Evolutionary conservation across 53 echinoderm and acorn worm species (phyloP).

Genomic region (Astropecten irregularis): DNA sequence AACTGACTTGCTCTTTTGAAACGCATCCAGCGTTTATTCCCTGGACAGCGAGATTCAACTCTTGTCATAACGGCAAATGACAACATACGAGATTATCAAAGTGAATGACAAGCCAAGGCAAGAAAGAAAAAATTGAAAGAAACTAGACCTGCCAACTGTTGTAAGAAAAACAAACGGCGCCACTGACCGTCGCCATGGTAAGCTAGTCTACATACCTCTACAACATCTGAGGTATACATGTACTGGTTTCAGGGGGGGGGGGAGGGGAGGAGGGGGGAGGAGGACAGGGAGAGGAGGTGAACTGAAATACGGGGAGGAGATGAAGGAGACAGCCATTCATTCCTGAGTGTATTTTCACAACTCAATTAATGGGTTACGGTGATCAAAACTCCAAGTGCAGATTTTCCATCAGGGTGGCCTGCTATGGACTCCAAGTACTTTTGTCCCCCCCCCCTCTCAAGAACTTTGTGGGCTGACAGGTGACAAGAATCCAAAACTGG

Average conservation of each 20-base stretch:
- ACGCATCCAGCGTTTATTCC: conserved; percentile 12
- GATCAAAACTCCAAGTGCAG: background rate
- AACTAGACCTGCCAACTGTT: conserved; percentile 6
- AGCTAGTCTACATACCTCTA: conserved; percentile 43
- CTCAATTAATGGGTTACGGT: background rate
- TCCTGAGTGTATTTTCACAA: background rate
- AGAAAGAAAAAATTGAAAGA: background rate
- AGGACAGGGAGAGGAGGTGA: background rate
- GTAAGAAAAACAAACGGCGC: conserved; percentile 33
- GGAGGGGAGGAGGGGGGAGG: background rate
- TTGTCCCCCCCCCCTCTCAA: too few species aligned
- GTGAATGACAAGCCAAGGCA: background rate
- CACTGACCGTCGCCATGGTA: conserved; percentile 31
- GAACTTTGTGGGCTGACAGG: too few species aligned
- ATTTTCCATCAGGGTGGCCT: too few species aligned
- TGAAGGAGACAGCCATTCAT: background rate
- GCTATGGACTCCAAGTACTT: too few species aligned
- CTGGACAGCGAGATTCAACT: background rate
- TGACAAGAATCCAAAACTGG: too few species aligned
- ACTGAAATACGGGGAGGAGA: background rate
- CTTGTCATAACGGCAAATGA: background rate
- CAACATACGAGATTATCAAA: background rate
- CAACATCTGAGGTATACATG: conserved; percentile 11
- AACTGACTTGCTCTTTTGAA: conserved; percentile 17
- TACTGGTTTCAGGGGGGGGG: background rate